Evolutionary conservation across 2,888 invertebrate genomes (phyloP).

Genomic region (Polyommatus icarus): DNA sequence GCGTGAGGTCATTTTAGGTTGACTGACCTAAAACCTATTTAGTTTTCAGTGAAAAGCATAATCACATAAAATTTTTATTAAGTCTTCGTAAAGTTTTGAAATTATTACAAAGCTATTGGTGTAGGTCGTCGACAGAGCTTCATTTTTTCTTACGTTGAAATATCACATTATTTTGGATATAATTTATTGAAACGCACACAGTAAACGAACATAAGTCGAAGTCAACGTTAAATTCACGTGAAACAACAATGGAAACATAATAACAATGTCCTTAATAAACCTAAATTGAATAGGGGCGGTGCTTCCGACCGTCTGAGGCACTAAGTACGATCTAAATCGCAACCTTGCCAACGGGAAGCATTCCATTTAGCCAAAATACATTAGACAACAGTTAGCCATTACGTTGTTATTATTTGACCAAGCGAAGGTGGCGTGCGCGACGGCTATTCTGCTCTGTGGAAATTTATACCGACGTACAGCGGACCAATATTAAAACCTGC

Average conservation of each 20-base stretch:
- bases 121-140: background rate
- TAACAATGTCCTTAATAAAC: conserved; percentile 52
- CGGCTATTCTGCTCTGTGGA: conserved; percentile 63
- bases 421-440: conserved; percentile 71
- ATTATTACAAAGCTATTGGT: background rate
- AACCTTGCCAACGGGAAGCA: conserved; percentile 57
- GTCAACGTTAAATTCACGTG: conserved; percentile 9
- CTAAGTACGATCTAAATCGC: conserved; percentile 66
- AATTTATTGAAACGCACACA: background rate
- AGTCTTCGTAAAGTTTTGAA: background rate
- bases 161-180: background rate
- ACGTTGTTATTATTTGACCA: conserved; percentile 76
- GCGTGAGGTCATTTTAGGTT: background rate
- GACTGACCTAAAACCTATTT: background rate
- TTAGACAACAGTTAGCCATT: conserved; percentile 77
- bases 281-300: conserved; percentile 58
- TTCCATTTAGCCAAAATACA: conserved; percentile 74
- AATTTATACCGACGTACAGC: conserved; percentile 72
- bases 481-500: conserved; percentile 73
- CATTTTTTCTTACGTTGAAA: background rate
- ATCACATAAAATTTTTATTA: background rate
- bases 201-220: background rate
- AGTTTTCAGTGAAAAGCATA: background rate
- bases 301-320: conserved; percentile 55
- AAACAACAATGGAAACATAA: conserved; percentile 18